Evolutionary conservation across 2,113 vertebrate genomes (phyloP), one percentile per base, ranked within the genome.

Genomic region (Myotis lucifugus): DNA sequence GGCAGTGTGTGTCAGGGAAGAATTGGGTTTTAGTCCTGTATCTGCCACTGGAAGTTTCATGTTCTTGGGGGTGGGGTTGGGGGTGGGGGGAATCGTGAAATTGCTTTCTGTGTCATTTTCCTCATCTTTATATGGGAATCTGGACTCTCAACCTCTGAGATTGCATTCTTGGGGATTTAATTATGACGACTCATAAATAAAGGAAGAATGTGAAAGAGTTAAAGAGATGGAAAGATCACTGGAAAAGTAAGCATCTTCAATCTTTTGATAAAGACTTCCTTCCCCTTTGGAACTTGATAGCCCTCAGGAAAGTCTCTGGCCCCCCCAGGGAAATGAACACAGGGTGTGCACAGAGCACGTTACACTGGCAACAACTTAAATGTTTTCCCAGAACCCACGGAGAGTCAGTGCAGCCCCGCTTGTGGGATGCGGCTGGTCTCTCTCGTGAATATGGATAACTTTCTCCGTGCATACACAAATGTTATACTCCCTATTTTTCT

Each of bases 241-340:
- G 82, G 93, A n/a, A 88, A 77, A 95, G 82, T 37, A 46, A 96
- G 87, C 23, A 34, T 25, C 67, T 66, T 78, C 46, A 10, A 14
- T 78, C 59, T 82, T 25, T 25, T 73, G 82, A 94, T 81, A 56
- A 94, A 86, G 37, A 18, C 85, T 87, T 85, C 77, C 88, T 88
- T 81, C 18, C 69, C 27, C 67, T 88, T 93, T 72, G 87, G 87
- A 94, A 96, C 72, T 23, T 14, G 37, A 95, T 52, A 78, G 54
- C 32, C 40, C 73, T 74, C 46, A 10, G 93, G 89, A 95, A 92
- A 48, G 32, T 64, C 42, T 67, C 78, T 23, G 54, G 76, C 32
- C 73, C 93, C 59, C 70, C 52, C 0, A 8, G 21, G 48, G 46
- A 37, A 85, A n/a, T 32, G 46, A 48, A 37, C 2, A 1, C 37